Conservation (phyloP, 2,113 vertebrate genomes). For the Aleadryas rufinucha region DNA sequence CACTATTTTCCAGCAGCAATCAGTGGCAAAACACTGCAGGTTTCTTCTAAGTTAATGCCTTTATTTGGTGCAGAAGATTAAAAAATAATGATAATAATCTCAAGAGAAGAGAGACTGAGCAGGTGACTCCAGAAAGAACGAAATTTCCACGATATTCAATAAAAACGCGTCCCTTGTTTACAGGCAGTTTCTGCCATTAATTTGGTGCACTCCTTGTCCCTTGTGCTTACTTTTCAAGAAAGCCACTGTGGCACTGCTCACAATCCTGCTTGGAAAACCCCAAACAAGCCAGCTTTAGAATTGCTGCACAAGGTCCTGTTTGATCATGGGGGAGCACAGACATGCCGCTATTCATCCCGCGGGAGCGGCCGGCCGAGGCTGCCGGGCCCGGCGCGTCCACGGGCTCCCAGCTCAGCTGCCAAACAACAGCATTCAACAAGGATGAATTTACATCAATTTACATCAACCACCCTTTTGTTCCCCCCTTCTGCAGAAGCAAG, state of each 20-base stretch:
- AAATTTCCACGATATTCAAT: neutral
- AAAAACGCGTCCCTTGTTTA: accelerated
- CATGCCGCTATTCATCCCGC: neutral
- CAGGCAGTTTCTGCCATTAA: neutral
- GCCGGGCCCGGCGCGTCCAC: neutral
- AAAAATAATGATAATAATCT: neutral
- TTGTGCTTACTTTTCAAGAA: neutral
- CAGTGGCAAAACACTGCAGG: neutral
- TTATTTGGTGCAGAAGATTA: neutral
- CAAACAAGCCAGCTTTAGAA: slow-evolving; percentile 18
- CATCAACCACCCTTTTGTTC: neutral
- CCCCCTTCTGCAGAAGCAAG: neutral
- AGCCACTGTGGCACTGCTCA: neutral
- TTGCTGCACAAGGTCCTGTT: neutral
- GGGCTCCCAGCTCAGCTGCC: neutral
- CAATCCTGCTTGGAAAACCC: neutral
- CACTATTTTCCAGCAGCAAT: neutral
- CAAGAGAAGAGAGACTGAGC: neutral
- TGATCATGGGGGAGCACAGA: neutral
- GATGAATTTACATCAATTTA: neutral
- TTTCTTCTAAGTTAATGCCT: neutral
- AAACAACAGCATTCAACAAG: neutral
- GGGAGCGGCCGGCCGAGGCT: neutral
- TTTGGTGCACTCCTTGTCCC: neutral
- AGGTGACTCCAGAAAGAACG: neutral